Evolutionary conservation across 2,113 vertebrate genomes (phyloP).

Genomic region (Hoplias malabaricus): DNA sequence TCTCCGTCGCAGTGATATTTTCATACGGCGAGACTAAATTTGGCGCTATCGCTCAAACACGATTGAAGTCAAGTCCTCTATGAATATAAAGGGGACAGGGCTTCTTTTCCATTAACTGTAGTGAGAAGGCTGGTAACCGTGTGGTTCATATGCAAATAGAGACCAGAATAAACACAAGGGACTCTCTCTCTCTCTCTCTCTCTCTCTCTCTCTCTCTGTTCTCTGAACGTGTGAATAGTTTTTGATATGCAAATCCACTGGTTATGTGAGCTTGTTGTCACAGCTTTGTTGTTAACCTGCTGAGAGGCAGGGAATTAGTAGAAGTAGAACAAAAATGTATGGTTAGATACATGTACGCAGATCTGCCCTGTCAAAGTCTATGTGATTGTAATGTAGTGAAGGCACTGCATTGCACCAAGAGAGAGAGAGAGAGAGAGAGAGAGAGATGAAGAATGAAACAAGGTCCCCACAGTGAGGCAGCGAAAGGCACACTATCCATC

Average conservation of each 20-base stretch:
- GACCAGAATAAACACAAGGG: conserved; percentile 24
- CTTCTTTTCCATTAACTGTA: conserved; percentile 24
- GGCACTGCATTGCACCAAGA: conserved; percentile 21
- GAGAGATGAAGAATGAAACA: background rate
- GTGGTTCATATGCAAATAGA: conserved; percentile 30
- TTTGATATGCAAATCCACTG: conserved; percentile 30
- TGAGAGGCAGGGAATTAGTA: background rate
- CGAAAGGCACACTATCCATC: conserved; percentile 4
- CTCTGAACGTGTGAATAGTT: conserved; percentile 11
- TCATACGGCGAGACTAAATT: conserved; percentile 14
- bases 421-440: conserved; percentile 6
- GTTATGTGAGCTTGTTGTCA: conserved; percentile 30
- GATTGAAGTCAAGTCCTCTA: conserved; percentile 34
- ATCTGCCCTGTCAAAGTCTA: background rate
- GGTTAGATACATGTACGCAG: background rate
- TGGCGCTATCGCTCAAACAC: background rate
- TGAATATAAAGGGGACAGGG: conserved; percentile 7
- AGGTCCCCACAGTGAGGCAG: background rate
- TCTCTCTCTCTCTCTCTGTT: background rate
- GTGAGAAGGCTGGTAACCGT: background rate
- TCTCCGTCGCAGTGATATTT: conserved; percentile 12
- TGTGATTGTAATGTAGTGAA: conserved; percentile 2
- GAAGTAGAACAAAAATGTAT: background rate
- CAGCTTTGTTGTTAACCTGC: conserved; percentile 18
- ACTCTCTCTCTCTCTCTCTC: background rate